Percentiles rank a stretch among this genome's conserved stretches.
These are phyloP conservation scores for Lasioglossum morio DNA, from an alignment of 2,888 invertebrate species.

Conservation along the genomic window DNA sequence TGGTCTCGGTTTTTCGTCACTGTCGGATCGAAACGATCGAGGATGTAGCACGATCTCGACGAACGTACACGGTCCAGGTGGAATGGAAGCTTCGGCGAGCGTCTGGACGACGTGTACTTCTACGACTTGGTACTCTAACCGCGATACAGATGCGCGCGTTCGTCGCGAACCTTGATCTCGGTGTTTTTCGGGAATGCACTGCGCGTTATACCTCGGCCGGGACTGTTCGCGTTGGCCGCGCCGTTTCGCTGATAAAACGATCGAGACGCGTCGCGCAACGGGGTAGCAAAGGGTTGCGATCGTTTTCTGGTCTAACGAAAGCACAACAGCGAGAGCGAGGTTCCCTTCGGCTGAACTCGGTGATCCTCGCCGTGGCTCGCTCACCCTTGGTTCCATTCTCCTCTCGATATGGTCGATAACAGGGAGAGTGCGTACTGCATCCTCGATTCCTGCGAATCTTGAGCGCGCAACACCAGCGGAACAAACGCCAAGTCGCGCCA, in stretches of 20 bases:
- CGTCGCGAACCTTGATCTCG: no score
- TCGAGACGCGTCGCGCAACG: not conserved
- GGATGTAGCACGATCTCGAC: not conserved
- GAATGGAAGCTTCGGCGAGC: no score
- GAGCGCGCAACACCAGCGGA: not conserved
- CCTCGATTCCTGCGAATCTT: conserved; percentile 57
- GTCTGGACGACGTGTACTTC: no score
- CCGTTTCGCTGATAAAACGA: not conserved
- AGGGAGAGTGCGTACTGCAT: conserved; percentile 81
- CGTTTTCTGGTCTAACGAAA: conserved; percentile 53
- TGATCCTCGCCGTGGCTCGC: conserved; percentile 59
- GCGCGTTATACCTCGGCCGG: not conserved
- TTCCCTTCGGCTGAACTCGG: conserved; percentile 58
- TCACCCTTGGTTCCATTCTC: conserved; percentile 60
- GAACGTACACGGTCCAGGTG: not conserved
- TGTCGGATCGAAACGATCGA: not conserved
- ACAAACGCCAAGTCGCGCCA: not conserved
- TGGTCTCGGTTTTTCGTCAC: not conserved
- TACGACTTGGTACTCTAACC: no score
- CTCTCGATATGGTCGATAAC: conserved; percentile 79
- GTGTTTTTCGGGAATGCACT: not conserved
- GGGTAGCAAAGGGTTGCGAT: conserved; percentile 32
- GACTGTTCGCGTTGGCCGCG: not conserved
- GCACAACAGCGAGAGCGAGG: conserved; percentile 49
- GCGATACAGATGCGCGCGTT: no score